Percentiles rank a stretch among this genome's conserved stretches.
These are phyloP conservation scores for Heliocidaris tuberculata DNA, from an alignment of 35 echinoderm and acorn worm genomes.

Conservation along the genomic window DNA sequence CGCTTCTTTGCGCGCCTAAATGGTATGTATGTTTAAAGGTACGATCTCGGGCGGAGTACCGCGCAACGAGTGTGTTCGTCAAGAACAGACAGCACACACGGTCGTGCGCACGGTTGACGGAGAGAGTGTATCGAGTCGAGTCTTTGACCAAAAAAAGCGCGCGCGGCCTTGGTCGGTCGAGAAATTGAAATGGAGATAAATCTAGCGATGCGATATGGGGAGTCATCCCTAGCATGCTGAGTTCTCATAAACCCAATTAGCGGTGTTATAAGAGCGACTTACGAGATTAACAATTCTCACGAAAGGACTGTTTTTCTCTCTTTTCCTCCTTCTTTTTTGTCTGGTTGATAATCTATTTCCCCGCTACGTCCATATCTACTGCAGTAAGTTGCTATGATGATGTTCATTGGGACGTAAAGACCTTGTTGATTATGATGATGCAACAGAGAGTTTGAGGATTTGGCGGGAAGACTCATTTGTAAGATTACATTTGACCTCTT, in stretches of 20 bases:
- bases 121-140: not conserved
- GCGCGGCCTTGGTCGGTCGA: not conserved
- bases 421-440: slow-evolving; percentile 10
- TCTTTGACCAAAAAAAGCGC: slow-evolving; percentile 7
- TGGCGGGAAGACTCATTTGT: slow-evolving; percentile 20
- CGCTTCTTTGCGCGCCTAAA: slow-evolving; percentile 43
- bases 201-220: slow-evolving; percentile 1
- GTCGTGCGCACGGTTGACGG: not conserved
- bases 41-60: not conserved
- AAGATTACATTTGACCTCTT: slow-evolving; percentile 38
- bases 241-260: slow-evolving; percentile 44
- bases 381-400: not conserved
- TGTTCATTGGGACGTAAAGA: not conserved
- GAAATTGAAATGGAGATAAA: slow-evolving; percentile 32
- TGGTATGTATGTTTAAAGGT: slow-evolving; percentile 32
- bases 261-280: slow-evolving; percentile 40
- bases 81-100: not conserved
- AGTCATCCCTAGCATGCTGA: slow-evolving; percentile 14
- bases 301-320: not conserved
- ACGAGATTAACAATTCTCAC: slow-evolving; percentile 45
- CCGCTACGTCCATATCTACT: not conserved
- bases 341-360: not conserved
- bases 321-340: not conserved
- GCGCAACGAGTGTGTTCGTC: not conserved
- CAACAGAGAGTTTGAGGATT: slow-evolving; percentile 27